These are phyloP conservation scores for Drosophila pegasa DNA, from an alignment of 2,888 invertebrate genomes.

Conservation along the genomic window DNA sequence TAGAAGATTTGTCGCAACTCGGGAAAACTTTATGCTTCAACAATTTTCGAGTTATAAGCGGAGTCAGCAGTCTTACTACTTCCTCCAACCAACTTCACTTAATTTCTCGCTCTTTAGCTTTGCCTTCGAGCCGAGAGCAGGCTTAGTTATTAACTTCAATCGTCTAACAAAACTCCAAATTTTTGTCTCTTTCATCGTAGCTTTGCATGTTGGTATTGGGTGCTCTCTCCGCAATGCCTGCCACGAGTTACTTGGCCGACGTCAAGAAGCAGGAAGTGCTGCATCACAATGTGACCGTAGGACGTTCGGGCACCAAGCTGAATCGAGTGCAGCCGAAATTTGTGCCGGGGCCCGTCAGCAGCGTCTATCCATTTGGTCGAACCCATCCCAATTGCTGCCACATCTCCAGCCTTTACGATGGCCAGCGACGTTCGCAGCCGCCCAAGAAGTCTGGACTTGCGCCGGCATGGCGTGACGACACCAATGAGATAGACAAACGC, in stretches of 20 bases:
- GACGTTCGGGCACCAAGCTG: constrained; percentile 36
- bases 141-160: neutral
- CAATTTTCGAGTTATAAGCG: neutral
- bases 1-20: too few species aligned
- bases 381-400: constrained; percentile 38
- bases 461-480: neutral
- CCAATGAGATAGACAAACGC: constrained; percentile 2
- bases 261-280: constrained; percentile 3
- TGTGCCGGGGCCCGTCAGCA: constrained; percentile 1
- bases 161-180: neutral
- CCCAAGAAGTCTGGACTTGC: neutral
- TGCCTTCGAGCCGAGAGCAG: neutral
- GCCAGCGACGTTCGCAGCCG: neutral
- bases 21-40: too few species aligned
- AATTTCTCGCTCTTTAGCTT: too few species aligned
- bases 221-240: constrained; percentile 11
- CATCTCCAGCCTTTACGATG: neutral
- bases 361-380: constrained; percentile 9
- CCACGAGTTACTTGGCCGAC: constrained; percentile 6
- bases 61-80: neutral
- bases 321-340: constrained; percentile 2
- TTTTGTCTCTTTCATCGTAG: neutral
- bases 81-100: too few species aligned
- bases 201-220: neutral
- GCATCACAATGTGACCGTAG: constrained; percentile 41